These are phyloP conservation scores for Parazoanthus darwini DNA, from an alignment of 92 coral and sea anemone species.

Conservation along the genomic window DNA sequence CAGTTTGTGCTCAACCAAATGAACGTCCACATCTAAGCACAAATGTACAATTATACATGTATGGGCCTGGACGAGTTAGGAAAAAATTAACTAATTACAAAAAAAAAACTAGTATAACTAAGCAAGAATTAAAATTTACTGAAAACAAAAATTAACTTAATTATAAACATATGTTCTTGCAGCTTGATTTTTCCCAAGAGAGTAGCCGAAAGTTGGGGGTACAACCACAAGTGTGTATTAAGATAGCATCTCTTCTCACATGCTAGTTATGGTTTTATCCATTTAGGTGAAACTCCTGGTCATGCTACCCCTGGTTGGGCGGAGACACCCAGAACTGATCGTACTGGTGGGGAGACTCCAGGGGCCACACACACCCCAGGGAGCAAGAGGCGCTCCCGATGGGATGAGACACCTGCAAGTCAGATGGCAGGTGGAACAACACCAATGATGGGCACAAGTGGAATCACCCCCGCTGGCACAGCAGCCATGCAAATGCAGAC, in stretches of 20 bases:
- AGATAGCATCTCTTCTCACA: not conserved
- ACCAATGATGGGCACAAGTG: constrained; percentile 96
- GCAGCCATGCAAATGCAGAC: constrained; percentile 99
- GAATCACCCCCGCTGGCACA: constrained; percentile 96
- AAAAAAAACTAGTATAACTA: too few species aligned
- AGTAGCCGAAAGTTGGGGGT: too few species aligned
- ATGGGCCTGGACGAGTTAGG: too few species aligned
- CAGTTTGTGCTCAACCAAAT: too few species aligned
- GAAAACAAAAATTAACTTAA: too few species aligned
- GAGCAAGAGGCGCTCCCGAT: constrained; percentile 93
- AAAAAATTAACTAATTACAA: too few species aligned
- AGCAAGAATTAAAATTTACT: too few species aligned
- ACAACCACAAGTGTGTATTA: too few species aligned
- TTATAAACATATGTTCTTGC: too few species aligned
- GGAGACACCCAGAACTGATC: constrained; percentile 97
- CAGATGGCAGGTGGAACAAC: constrained; percentile 93
- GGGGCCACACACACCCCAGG: constrained; percentile 99
- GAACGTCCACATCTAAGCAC: too few species aligned
- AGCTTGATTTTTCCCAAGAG: too few species aligned
- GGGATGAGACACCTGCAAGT: constrained; percentile 99
- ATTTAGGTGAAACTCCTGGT: constrained; percentile 91
- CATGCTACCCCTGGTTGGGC: constrained; percentile 99
- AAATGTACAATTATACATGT: too few species aligned
- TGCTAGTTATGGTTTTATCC: not conserved
- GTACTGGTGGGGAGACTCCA: constrained; percentile 96